Base-by-base conservation (phyloP, 2,113 vertebrate species). In the Sinocyclocheilus maitianheensis region DNA sequence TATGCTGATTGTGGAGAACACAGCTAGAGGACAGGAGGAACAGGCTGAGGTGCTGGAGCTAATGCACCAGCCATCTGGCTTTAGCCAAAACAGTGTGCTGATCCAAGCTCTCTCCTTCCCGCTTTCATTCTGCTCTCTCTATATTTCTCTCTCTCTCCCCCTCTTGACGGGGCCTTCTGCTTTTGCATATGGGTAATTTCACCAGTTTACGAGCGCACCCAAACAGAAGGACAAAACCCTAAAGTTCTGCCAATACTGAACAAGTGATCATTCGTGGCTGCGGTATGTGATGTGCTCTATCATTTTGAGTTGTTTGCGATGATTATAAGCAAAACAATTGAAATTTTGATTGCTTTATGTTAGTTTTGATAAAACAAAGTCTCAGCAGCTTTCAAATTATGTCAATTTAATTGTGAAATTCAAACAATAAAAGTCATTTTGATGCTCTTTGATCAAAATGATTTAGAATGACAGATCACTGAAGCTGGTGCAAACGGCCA, bases 21-120 rank as follows among this genome's bases (percentile, higher is more conserved):
- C 85, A 85, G 91, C 90, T 87, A 90, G 90, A 89, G 90, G 91
- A 91, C 86, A 91, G 87, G 92, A 86, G 91, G 88, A 90, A 93
- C 90, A 91, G 90, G 89, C 90, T 88, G 90, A 90, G 89, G 89
- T 83, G 62, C 71, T 84, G 84, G 81, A 91, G 90, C 90, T 86
- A 86, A 88, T 83, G 62, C 85, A 84, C 76, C 16, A 86, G 87
- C 92, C 92, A 93, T 94, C 91, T 93, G 92, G 93, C 90, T 90
- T 90, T 84, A 91, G 81, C 85, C 89, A 79, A 89, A 91, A 90
- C 89, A 90, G 88, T 63, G 77, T 60, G 90, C 87, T 74, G 78
- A 46, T 82, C 85, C 83, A 30, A 78, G 26, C 85, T 34, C 79
- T 82, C 40, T 48, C 16, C 48, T 71, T 72, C 46, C 60, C 26